Evolutionary conservation across 2,113 vertebrate species (phyloP).

Genomic region (Gallinago paraguaiae): DNA sequence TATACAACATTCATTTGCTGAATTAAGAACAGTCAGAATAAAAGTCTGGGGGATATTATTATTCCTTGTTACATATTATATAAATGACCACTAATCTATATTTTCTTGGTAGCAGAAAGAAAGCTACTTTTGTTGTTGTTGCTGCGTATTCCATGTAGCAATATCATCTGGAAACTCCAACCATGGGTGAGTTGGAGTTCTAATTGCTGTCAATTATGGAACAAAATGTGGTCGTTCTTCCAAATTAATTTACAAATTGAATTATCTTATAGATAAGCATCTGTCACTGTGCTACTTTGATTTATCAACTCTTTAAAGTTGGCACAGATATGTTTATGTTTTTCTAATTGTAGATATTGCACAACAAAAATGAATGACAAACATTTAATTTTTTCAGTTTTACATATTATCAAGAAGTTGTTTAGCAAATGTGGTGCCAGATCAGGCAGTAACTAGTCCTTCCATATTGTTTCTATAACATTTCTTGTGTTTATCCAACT

Average conservation of each 20-base stretch:
- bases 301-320: neutral
- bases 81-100: neutral
- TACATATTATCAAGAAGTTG: neutral
- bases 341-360: neutral
- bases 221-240: neutral
- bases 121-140: neutral
- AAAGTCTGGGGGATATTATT: neutral
- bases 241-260: neutral
- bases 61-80: neutral
- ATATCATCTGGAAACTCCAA: neutral
- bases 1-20: neutral
- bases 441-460: neutral
- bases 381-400: neutral
- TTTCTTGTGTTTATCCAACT: conserved; percentile 16
- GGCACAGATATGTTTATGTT: neutral
- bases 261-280: neutral
- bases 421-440: neutral
- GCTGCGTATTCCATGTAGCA: neutral
- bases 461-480: conserved; percentile 30
- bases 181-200: neutral
- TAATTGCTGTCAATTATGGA: neutral
- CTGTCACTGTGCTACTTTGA: neutral
- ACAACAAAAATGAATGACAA: neutral
- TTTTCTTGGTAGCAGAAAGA: neutral
- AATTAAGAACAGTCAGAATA: neutral